Base-by-base conservation (phyloP, 2,113 vertebrate species). In the Amazona guildingii region DNA sequence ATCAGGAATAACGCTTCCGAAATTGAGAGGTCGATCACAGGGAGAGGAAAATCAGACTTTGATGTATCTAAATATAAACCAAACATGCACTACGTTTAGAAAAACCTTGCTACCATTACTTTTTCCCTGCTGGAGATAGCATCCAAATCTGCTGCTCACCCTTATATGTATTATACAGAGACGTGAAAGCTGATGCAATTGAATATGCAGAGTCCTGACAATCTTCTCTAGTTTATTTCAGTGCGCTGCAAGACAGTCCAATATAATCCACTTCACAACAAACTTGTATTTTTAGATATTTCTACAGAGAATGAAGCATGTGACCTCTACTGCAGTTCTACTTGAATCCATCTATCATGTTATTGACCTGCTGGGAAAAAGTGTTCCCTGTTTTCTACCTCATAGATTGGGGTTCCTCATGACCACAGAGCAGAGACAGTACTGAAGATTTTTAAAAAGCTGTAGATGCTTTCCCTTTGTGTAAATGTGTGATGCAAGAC, bases 221-320 rank as follows among this genome's bases (percentile, higher is more conserved):
- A 95, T 89, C 95, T 97, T 97, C 96, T 97, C 79, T 48, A 92
- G 95, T 96, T 97, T 97, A 95, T 97, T 97, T 96, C 85, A 86
- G 83, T 88, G 59, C 83, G 73, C 73, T 93, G 83, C 89, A 94
- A 94, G 94, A 86, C 79, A 95, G 75, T 68, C 79, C 96, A 97
- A 83, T 94, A 96, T 90, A 94, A 91, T 68, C 90, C 70, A 82
- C 90, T 96, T 92, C 88, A 90, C 83, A 90, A 96, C 86, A 95
- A 97, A 97, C 97, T 96, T 94, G 90, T 97, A 94, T 95, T 95
- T 96, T 95, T 94, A 96, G 90, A 94, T 95, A 33, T 96, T 96
- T 97, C 93, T 94, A 91, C 88, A 95, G 70, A 29, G 61, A 96
- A 94, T 81, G 69, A 91, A 90, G 79, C 31, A 64, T 81, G 83